These are phyloP conservation scores for Alosa sapidissima DNA, from an alignment of 2,797 vertebrate genomes.

Conservation along the genomic window DNA sequence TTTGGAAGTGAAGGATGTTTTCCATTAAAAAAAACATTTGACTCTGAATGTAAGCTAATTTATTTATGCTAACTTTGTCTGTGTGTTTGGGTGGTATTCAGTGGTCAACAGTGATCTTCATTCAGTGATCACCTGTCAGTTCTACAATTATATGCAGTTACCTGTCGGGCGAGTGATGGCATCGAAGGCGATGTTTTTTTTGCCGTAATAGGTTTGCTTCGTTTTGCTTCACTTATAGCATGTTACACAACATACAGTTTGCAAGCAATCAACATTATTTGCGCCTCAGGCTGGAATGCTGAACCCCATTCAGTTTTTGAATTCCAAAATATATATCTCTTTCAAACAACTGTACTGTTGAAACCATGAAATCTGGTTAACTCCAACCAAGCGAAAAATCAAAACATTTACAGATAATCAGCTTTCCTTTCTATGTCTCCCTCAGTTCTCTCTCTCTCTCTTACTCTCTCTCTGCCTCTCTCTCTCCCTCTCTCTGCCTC, in stretches of 20 bases:
- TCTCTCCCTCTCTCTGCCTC: neutral
- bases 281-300: neutral
- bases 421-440: neutral
- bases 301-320: constrained; percentile 12
- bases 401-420: constrained; percentile 20
- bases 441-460: neutral
- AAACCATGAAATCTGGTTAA: constrained; percentile 29
- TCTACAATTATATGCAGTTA: neutral
- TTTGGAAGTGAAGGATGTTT: neutral
- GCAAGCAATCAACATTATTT: neutral
- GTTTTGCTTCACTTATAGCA: neutral
- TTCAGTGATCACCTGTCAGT: neutral
- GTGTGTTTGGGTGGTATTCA: neutral
- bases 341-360: constrained; percentile 24
- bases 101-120: neutral
- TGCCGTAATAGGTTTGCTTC: neutral
- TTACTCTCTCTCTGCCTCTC: neutral
- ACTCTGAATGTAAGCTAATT: neutral
- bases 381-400: constrained; percentile 28
- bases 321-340: neutral
- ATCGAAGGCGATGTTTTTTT: neutral
- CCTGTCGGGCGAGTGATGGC: neutral
- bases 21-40: neutral
- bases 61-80: neutral
- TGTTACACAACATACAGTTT: neutral